These are phyloP conservation scores for Drosophila mercatorum DNA, from an alignment of 2,888 invertebrate species.

Conservation along the genomic window DNA sequence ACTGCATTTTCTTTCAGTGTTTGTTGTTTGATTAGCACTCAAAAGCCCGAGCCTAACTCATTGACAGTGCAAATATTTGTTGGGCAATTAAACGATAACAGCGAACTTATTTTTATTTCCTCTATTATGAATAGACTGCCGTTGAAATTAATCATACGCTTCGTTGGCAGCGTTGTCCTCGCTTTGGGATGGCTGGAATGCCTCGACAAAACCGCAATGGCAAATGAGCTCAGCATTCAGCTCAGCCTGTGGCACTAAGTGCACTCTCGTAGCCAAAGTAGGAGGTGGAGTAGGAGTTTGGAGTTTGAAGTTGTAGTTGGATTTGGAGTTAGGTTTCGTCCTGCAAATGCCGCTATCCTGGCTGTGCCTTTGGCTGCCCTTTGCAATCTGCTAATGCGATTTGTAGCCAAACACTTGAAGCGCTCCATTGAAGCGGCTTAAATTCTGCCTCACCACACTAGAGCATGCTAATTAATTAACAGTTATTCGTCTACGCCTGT, in stretches of 20 bases:
- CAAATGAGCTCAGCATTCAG: constrained; percentile 36
- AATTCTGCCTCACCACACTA: constrained; percentile 42
- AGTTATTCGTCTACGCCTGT: constrained; percentile 7
- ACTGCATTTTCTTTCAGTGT: background rate
- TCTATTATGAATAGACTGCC: constrained; percentile 29
- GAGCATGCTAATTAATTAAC: constrained; percentile 71
- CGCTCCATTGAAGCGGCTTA: constrained; percentile 49
- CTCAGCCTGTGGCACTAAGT: constrained; percentile 35
- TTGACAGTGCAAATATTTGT: constrained; percentile 71
- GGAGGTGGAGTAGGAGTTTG: background rate
- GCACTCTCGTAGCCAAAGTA: constrained; percentile 41
- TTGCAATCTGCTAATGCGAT: constrained; percentile 61
- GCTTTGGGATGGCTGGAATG: constrained; percentile 1
- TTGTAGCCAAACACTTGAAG: constrained; percentile 57
- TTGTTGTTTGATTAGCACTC: constrained; percentile 62
- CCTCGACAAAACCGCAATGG: constrained; percentile 32
- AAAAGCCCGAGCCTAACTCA: constrained; percentile 42
- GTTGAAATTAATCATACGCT: constrained; percentile 69
- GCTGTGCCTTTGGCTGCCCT: constrained; percentile 21
- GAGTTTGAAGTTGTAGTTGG: constrained; percentile 11
- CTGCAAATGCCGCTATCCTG: constrained; percentile 3
- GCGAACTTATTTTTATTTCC: constrained; percentile 47
- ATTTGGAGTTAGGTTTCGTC: constrained; percentile 1
- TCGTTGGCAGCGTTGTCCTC: constrained; percentile 36
- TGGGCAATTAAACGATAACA: constrained; percentile 70